phyloP scores from a whole-genome alignment of 2,888 invertebrate species.

The Caenorhabditis sp. region DNA sequence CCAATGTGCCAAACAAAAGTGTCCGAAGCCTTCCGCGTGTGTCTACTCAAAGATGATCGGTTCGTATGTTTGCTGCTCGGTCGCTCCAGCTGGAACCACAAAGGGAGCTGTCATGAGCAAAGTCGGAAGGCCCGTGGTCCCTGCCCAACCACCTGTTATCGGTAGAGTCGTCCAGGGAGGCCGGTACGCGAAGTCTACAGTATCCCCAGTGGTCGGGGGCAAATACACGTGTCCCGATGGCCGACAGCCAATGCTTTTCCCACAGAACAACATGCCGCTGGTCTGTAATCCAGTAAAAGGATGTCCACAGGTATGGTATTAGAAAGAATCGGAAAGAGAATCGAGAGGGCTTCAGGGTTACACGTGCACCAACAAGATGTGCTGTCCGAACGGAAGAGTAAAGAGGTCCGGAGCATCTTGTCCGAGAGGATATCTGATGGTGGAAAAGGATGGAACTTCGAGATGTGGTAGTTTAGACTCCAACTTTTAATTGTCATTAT shows the following conservation, averaged over 20 bases:
- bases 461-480: conserved; percentile 17
- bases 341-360: conserved; percentile 39
- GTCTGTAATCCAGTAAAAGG: conserved; percentile 61
- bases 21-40: conserved; percentile 58
- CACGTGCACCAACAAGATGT: conserved; percentile 61
- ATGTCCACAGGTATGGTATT: conserved; percentile 68
- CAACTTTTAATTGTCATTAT: not conserved
- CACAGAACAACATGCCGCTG: conserved; percentile 66
- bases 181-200: not conserved
- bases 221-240: conserved; percentile 66
- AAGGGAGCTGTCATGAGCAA: not conserved
- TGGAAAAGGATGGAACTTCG: conserved; percentile 8
- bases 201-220: not conserved
- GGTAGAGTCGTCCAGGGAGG: conserved; percentile 23
- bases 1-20: conserved; percentile 51
- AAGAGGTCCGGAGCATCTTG: conserved; percentile 27
- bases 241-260: conserved; percentile 63
- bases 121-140: conserved; percentile 6
- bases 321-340: no score
- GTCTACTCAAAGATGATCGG: conserved; percentile 60
- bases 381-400: conserved; percentile 56
- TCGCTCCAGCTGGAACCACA: conserved; percentile 10
- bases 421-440: conserved; percentile 44
- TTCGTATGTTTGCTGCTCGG: conserved; percentile 61
- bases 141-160: conserved; percentile 1